phyloP scores from a whole-genome alignment of 2,113 vertebrate species.

The Camelus dromedarius region DNA sequence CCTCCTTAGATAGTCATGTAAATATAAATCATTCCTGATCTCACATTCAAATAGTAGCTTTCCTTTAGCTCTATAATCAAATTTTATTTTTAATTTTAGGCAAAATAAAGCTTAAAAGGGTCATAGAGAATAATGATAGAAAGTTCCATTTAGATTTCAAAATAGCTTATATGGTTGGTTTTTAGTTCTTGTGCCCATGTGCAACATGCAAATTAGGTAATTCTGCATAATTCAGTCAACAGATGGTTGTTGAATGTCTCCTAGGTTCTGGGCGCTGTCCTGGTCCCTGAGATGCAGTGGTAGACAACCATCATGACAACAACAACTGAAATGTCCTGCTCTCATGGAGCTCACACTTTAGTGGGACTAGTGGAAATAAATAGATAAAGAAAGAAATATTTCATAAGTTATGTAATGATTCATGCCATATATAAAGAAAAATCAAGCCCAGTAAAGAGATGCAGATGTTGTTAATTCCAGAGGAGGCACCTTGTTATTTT shows the following conservation, averaged over 20 bases:
- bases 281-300: neutral
- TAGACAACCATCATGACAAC: too few species aligned
- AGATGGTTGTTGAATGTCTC: neutral
- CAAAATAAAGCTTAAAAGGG: neutral
- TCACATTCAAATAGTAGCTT: neutral
- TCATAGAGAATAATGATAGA: neutral
- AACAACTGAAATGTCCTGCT: neutral
- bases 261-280: neutral
- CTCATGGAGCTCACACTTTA: neutral
- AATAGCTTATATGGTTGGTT: neutral
- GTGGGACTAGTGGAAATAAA: neutral
- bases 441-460: neutral
- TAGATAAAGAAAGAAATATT: neutral
- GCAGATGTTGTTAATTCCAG: neutral
- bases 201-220: neutral
- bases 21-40: neutral
- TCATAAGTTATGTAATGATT: neutral
- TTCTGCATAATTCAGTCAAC: neutral
- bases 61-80: neutral
- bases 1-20: neutral
- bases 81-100: constrained; percentile 42
- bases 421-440: neutral
- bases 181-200: neutral
- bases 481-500: neutral
- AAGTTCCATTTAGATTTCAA: neutral